phyloP scores from a whole-genome alignment of 2,797 vertebrate genomes.

The Amniataba percoides region DNA sequence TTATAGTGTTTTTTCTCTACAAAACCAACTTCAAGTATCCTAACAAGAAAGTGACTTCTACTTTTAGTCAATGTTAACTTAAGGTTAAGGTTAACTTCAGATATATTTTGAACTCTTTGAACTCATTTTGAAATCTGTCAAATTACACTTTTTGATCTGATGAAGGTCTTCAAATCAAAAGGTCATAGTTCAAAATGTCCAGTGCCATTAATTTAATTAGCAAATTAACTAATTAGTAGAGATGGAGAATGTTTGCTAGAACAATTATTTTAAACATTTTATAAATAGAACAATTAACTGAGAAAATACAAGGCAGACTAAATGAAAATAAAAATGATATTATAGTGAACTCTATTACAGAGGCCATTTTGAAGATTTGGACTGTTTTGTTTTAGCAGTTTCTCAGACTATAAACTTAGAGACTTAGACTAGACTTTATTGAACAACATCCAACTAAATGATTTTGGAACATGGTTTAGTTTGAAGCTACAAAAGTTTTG shows the following conservation, averaged over 20 bases:
- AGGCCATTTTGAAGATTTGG: not conserved
- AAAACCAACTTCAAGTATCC: not conserved
- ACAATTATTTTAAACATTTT: not conserved
- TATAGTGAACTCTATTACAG: not conserved
- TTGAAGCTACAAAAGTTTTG: not conserved
- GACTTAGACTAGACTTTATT: too few species aligned
- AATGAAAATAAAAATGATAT: not conserved
- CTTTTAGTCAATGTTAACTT: not conserved
- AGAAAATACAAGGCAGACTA: not conserved
- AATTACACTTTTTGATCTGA: not conserved
- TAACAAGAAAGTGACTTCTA: not conserved
- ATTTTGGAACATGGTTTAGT: not conserved
- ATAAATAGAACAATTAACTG: not conserved
- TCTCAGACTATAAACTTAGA: too few species aligned
- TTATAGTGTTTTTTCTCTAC: too few species aligned
- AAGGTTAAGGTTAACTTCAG: too few species aligned
- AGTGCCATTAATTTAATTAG: too few species aligned
- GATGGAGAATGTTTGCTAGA: not conserved
- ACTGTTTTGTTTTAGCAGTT: not conserved
- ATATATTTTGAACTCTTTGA: not conserved
- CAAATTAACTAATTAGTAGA: not conserved
- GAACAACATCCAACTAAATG: not conserved
- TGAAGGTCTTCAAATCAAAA: too few species aligned
- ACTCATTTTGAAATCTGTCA: not conserved
- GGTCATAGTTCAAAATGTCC: too few species aligned